Evolutionary conservation across 2,888 invertebrate species (phyloP).

Genomic region (Lydus trimaculatus): DNA sequence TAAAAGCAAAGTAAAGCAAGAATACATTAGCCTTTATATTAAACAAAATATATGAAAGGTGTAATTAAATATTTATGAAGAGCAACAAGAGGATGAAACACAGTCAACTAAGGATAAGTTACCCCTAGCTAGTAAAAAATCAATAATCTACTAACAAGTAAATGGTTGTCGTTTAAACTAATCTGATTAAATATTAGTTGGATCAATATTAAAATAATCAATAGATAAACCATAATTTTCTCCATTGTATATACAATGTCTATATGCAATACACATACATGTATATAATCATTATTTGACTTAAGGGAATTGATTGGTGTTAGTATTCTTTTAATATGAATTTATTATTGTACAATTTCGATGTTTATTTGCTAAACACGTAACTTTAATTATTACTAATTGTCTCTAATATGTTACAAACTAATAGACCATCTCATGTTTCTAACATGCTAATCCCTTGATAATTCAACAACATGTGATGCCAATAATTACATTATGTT

Average conservation of each 20-base stretch:
- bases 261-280: not conserved
- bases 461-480: slow-evolving; percentile 33
- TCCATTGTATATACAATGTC: not conserved
- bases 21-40: slow-evolving; percentile 33
- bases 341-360: slow-evolving; percentile 39
- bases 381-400: slow-evolving; percentile 41
- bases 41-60: slow-evolving; percentile 31
- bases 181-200: not conserved
- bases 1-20: slow-evolving; percentile 29
- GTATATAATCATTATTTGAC: slow-evolving; percentile 22
- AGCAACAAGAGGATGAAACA: slow-evolving; percentile 18
- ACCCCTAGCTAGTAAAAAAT: slow-evolving; percentile 14
- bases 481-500: slow-evolving; percentile 33
- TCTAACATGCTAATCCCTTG: slow-evolving; percentile 32
- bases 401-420: slow-evolving; percentile 36
- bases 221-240: slow-evolving; percentile 32
- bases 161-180: slow-evolving; percentile 13
- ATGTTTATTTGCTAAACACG: slow-evolving; percentile 39
- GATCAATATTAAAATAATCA: slow-evolving; percentile 25
- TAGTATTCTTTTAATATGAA: slow-evolving; percentile 36
- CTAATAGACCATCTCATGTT: slow-evolving; percentile 36
- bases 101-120: slow-evolving; percentile 18
- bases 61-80: slow-evolving; percentile 33
- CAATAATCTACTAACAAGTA: slow-evolving; percentile 26
- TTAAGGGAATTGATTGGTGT: slow-evolving; percentile 20